Evolutionary conservation across 2,113 vertebrate species (phyloP).

Genomic region (Triplophysa dalaica): DNA sequence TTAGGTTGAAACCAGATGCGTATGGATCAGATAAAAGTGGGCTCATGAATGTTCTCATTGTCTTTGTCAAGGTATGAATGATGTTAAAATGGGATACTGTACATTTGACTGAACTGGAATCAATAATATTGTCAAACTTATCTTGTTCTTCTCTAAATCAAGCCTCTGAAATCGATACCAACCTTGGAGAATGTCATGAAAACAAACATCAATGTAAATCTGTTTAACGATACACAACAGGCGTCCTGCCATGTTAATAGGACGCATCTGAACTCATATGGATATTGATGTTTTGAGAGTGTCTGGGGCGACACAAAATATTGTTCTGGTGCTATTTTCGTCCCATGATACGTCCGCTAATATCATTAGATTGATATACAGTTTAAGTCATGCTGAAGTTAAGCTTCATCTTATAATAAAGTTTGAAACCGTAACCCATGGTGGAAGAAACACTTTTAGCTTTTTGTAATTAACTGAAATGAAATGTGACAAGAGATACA

Average conservation of each 20-base stretch:
- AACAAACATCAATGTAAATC: slow-evolving; percentile 43
- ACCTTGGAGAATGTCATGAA: slow-evolving; percentile 42
- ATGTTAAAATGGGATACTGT: slow-evolving; percentile 22
- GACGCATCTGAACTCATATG: slow-evolving; percentile 14
- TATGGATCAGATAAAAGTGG: slow-evolving; percentile 1
- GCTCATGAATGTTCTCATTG: slow-evolving; percentile 6
- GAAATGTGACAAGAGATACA: too few species aligned
- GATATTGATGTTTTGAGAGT: slow-evolving; percentile 20
- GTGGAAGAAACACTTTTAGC: too few species aligned
- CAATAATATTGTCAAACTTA: slow-evolving; percentile 42
- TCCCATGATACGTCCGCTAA: background rate
- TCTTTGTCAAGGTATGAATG: slow-evolving; percentile 30
- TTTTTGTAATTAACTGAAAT: too few species aligned
- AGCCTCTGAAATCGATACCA: slow-evolving; percentile 32
- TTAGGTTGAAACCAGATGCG: background rate
- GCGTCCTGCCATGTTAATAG: slow-evolving; percentile 30
- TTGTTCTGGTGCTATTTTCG: slow-evolving; percentile 3
- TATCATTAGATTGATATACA: background rate
- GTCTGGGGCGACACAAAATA: background rate
- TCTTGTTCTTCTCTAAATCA: slow-evolving; percentile 43
- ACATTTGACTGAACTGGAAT: slow-evolving; percentile 30
- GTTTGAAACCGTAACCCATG: too few species aligned
- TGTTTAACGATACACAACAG: slow-evolving; percentile 30
- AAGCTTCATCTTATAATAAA: too few species aligned
- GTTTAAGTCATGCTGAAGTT: background rate